Evolutionary conservation across 2,113 vertebrate genomes (phyloP), one percentile per base, ranked within the genome.

Genomic region (Ictalurus punctatus): DNA sequence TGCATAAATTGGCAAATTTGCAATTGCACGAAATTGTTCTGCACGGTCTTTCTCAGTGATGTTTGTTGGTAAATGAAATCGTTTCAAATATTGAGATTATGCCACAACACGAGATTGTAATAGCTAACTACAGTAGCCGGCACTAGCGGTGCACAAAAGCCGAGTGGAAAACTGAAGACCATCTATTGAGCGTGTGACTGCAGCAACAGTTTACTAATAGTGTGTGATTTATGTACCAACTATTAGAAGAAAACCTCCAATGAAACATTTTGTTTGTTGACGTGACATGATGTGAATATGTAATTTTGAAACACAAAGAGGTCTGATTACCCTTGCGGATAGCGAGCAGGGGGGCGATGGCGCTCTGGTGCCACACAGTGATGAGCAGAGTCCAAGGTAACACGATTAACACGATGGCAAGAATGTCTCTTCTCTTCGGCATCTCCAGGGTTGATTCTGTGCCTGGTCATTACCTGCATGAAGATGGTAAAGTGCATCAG

Each of bases 381-480:
- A 99, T 99, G 92, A 99, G 98, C 85, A 99, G 96, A 2, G 98
- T 99, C 98, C 98, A 99, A 92, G 98, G 98, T 94, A 99, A 97
- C 94, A 99, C 97, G 85, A 99, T 99, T 96, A 99, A 98, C 94
- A 99, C 97, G 88, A 99, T 97, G 91, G 98, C 98, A 93, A 99
- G 97, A 96, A 99, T 97, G 96, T 99, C 98, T 96, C 98, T 98
- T 98, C 98, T 97, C 95, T 99, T 99, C 97, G 97, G 97, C 98
- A 99, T 99, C 97, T 99, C 98, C 97, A 98, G 97, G 96, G 96
- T 96, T 98, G 97, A 96, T 95, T 96, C 96, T 97, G 95, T 96
- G 96, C 97, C 96, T 98, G 96, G 95, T 97, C 97, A 97, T 99
- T 97, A 98, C 98, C 98, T 99, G 96, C 91, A 91, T 34, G 7